A percentile compares a stretch with the other conserved stretches of the same genome.
Conservation (phyloP, 2,888 invertebrate species). For the Artemia sp. region DNA sequence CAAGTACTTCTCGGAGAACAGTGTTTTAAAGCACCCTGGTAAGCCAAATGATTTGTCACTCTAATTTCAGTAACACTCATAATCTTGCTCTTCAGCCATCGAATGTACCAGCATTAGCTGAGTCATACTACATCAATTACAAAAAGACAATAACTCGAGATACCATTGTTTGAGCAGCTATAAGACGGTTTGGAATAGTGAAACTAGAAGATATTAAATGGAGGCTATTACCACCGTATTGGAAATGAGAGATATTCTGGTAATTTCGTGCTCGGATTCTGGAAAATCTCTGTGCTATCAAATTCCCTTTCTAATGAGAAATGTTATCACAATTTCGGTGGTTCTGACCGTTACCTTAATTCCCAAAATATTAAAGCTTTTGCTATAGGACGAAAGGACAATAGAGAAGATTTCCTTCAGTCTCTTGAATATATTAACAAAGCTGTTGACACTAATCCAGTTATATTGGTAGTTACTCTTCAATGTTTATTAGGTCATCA, state of each 20-base stretch:
- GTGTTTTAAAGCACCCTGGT: too few relatives aligned
- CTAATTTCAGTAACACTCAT: too few relatives aligned
- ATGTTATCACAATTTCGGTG: neutral
- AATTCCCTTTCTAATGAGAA: neutral
- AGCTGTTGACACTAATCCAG: neutral
- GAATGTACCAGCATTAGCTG: too few relatives aligned
- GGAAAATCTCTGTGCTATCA: neutral
- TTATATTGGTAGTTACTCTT: neutral
- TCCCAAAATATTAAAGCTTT: neutral
- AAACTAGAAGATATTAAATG: too few relatives aligned
- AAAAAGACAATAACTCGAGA: too few relatives aligned
- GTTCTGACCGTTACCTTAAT: neutral
- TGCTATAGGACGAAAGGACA: neutral
- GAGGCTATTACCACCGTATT: neutral
- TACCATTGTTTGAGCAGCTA: too few relatives aligned
- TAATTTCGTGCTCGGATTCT: neutral
- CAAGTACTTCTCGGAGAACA: too few relatives aligned
- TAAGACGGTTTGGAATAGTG: too few relatives aligned
- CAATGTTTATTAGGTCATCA: neutral
- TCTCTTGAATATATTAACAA: accelerated
- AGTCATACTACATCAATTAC: too few relatives aligned
- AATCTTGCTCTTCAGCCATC: too few relatives aligned
- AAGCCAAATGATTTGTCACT: too few relatives aligned
- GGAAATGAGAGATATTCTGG: neutral
- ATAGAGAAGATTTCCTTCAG: accelerated